These are phyloP conservation scores for Hydrochoerus hydrochaeris DNA, from an alignment of 2,113 vertebrate genomes.

Conservation along the genomic window DNA sequence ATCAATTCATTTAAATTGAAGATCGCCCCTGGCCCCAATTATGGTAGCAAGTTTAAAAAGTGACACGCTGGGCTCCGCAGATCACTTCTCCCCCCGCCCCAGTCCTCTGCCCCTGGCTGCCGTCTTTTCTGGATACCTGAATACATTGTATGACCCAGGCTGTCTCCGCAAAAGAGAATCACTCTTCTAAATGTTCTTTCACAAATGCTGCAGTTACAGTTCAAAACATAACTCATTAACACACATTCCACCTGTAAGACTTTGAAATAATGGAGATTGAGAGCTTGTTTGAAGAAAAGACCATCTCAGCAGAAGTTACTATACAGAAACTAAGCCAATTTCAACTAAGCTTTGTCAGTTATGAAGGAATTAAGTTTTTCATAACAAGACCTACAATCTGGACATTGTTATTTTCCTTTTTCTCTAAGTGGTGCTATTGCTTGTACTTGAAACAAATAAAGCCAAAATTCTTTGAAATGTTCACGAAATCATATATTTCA, in stretches of 20 bases:
- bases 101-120: not conserved
- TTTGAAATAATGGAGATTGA: not conserved
- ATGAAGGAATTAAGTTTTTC: not conserved
- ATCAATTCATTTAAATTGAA: not conserved
- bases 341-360: not conserved
- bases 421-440: not conserved
- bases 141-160: not conserved
- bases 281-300: not conserved
- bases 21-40: not conserved
- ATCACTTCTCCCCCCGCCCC: not conserved
- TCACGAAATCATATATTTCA: not conserved
- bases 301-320: not conserved
- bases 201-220: not conserved
- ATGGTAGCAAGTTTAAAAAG: not conserved
- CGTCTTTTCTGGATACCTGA: not conserved
- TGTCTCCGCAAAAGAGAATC: not conserved
- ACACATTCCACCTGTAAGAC: not conserved
- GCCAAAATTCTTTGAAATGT: not conserved
- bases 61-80: not conserved
- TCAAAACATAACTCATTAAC: not conserved
- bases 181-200: not conserved
- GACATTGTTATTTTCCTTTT: not conserved
- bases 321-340: not conserved
- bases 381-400: not conserved
- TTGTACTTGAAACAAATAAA: not conserved